These are phyloP conservation scores for Salarias fasciatus DNA, from an alignment of 2,797 vertebrate species.

Conservation along the genomic window DNA sequence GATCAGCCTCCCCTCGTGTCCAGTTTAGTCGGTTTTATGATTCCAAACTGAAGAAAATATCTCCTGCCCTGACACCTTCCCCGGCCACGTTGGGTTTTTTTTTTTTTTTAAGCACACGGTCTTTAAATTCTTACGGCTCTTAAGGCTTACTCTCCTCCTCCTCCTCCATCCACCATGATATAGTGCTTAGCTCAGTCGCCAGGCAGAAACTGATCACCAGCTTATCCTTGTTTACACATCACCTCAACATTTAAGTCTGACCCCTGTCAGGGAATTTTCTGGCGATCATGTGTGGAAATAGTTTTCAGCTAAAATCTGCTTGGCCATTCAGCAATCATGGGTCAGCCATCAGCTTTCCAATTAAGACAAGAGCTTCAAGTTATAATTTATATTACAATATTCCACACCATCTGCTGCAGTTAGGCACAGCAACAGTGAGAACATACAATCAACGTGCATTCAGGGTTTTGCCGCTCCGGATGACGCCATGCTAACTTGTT, in stretches of 20 bases:
- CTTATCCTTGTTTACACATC: constrained; percentile 43
- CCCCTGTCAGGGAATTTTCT: not conserved
- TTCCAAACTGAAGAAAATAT: constrained; percentile 16
- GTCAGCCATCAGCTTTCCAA: not conserved
- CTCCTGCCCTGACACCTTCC: constrained; percentile 31
- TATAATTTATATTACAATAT: too few relatives aligned
- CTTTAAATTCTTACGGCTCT: constrained; percentile 47
- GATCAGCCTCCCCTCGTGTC: constrained; percentile 12
- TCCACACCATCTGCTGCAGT: too few relatives aligned
- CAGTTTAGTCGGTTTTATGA: constrained; percentile 39
- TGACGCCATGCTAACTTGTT: constrained; percentile 18
- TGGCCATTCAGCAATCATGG: not conserved
- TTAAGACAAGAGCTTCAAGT: not conserved
- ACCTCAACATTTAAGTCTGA: constrained; percentile 28
- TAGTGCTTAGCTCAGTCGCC: constrained; percentile 32
- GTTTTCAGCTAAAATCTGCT: constrained; percentile 1
- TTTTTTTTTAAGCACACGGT: constrained; percentile 18
- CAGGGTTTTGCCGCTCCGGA: constrained; percentile 13
- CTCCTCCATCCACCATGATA: constrained; percentile 14
- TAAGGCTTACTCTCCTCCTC: constrained; percentile 8
- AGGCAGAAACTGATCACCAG: constrained; percentile 40
- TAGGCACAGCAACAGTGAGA: too few relatives aligned
- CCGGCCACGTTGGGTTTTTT: not conserved
- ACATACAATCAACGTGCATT: not conserved
- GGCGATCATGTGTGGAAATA: constrained; percentile 7